Conservation (phyloP, 1,140 invertebrate species). For the Batillaria attramentaria region DNA sequence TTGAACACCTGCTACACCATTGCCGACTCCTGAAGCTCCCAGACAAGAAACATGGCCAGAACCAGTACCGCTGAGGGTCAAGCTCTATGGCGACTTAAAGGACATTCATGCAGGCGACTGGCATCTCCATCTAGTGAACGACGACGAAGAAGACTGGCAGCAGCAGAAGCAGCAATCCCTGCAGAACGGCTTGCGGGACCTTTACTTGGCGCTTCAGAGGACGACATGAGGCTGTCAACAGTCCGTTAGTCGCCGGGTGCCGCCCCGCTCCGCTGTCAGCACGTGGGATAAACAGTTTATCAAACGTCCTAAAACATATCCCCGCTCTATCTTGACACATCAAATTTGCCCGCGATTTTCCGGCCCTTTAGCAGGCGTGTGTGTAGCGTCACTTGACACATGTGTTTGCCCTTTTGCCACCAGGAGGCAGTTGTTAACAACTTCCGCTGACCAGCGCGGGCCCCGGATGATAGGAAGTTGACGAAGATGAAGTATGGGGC, state of each 20-base stretch:
- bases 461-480: slow-evolving; percentile 31
- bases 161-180: too few relatives aligned
- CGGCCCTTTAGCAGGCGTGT: neutral
- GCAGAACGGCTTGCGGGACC: neutral
- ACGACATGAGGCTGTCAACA: slow-evolving; percentile 27
- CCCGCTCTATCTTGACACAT: slow-evolving; percentile 34
- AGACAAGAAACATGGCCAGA: too few relatives aligned
- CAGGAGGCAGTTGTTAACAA: slow-evolving; percentile 37
- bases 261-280: slow-evolving; percentile 17
- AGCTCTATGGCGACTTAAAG: too few relatives aligned
- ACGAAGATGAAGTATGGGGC: slow-evolving; percentile 23
- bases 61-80: too few relatives aligned
- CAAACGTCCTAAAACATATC: slow-evolving; percentile 30
- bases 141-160: too few relatives aligned
- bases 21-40: too few relatives aligned
- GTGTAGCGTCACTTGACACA: slow-evolving; percentile 31
- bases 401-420: slow-evolving; percentile 34
- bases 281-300: slow-evolving; percentile 41
- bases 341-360: slow-evolving; percentile 23
- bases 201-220: too few relatives aligned
- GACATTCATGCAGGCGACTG: too few relatives aligned
- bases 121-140: too few relatives aligned
- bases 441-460: slow-evolving; percentile 36
- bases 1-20: too few relatives aligned
- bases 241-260: slow-evolving; percentile 25